Conservation (phyloP, 2,797 vertebrate species). For the Micromesistius poutassou region DNA sequence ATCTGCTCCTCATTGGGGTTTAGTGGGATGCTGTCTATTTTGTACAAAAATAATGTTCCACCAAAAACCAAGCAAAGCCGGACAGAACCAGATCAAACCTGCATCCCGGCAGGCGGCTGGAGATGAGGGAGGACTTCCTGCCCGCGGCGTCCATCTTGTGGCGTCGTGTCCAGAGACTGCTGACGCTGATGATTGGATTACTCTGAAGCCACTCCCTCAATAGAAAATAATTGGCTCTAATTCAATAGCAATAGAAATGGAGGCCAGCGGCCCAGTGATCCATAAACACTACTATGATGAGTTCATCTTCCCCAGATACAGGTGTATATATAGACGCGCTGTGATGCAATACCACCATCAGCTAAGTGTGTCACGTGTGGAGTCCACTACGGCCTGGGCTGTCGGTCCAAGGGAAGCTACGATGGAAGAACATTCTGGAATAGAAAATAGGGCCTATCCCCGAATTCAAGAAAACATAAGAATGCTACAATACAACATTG, state of each 20-base stretch:
- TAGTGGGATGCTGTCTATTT: not conserved
- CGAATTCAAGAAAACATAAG: not conserved
- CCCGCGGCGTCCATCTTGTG: not conserved
- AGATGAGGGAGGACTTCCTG: not conserved
- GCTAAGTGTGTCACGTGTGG: slow-evolving; percentile 11
- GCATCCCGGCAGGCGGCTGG: not conserved
- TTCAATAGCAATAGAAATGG: slow-evolving; percentile 64
- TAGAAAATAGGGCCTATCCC: not conserved
- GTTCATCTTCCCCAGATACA: slow-evolving; percentile 41
- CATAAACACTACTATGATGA: slow-evolving; percentile 73
- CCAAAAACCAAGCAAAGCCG: not conserved
- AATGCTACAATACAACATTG: not conserved
- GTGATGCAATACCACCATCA: slow-evolving; percentile 26
- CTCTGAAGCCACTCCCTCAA: slow-evolving; percentile 61
- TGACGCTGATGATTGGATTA: slow-evolving; percentile 66
- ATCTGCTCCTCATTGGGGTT: not conserved
- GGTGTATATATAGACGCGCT: slow-evolving; percentile 14
- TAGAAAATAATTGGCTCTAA: slow-evolving; percentile 69
- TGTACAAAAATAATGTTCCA: no score
- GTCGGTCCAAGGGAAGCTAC: not conserved
- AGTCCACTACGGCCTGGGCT: slow-evolving; percentile 11
- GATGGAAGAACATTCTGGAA: not conserved
- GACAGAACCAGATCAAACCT: not conserved
- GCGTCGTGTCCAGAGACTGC: slow-evolving; percentile 8
- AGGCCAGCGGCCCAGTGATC: slow-evolving; percentile 63